A percentile compares a stretch with the other conserved stretches of the same genome.
phyloP scores from a whole-genome alignment of 2,113 vertebrate genomes.

The Psephotus haematonotus region DNA sequence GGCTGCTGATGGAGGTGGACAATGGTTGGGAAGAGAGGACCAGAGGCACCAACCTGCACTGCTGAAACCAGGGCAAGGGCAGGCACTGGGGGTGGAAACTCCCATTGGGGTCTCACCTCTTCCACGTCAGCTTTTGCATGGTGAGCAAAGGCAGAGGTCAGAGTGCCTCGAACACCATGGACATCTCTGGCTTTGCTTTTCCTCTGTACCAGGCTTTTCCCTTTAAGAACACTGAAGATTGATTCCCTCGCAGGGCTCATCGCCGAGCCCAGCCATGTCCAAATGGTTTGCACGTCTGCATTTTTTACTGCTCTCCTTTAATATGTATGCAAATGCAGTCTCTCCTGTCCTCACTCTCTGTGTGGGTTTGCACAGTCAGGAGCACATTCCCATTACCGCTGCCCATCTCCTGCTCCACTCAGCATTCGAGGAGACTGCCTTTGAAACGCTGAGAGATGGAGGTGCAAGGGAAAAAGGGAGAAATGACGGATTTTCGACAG shows the following conservation, averaged over 20 bases:
- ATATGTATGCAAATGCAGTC: slow-evolving; percentile 86
- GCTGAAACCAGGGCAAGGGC: background rate
- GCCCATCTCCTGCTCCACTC: slow-evolving; percentile 73
- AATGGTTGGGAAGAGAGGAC: background rate
- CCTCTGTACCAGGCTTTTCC: slow-evolving; percentile 59
- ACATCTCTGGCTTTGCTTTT: slow-evolving; percentile 14
- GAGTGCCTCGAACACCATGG: background rate
- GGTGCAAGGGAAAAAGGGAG: slow-evolving; percentile 71
- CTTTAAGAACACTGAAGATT: slow-evolving; percentile 77
- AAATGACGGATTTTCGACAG: slow-evolving; percentile 76
- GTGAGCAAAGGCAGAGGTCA: background rate
- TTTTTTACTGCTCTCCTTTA: slow-evolving; percentile 83
- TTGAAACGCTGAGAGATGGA: slow-evolving; percentile 80
- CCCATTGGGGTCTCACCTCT: background rate
- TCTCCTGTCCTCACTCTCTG: slow-evolving; percentile 74
- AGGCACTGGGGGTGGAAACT: background rate
- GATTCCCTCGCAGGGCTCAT: slow-evolving; percentile 80
- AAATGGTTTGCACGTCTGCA: slow-evolving; percentile 84
- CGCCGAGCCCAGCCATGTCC: slow-evolving; percentile 76
- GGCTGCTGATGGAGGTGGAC: background rate
- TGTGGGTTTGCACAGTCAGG: slow-evolving; percentile 77
- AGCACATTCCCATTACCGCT: slow-evolving; percentile 79
- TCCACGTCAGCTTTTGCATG: rapidly evolving
- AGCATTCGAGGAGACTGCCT: slow-evolving; percentile 77
- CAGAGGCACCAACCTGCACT: background rate